Conservation (phyloP, 2,888 invertebrate genomes). For the Meteorus colon region DNA sequence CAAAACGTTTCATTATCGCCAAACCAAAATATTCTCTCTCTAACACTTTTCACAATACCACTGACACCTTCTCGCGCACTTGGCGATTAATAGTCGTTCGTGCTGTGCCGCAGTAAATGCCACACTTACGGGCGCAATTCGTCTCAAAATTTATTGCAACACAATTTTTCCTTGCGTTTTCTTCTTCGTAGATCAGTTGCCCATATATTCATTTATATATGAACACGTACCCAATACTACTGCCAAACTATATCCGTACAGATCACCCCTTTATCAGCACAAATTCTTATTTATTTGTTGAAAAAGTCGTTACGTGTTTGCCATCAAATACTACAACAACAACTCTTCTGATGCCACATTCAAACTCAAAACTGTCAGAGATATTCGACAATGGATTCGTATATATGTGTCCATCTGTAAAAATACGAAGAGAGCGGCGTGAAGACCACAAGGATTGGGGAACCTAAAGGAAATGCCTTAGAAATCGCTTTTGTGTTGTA, state of each 20-base stretch:
- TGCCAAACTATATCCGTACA: background rate
- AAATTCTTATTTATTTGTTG: slow-evolving; percentile 14
- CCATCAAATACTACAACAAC: slow-evolving; percentile 50
- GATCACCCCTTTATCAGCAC: background rate
- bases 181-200: background rate
- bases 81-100: slow-evolving; percentile 63
- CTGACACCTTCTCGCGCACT: slow-evolving; percentile 34
- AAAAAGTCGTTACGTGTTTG: background rate
- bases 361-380: too few relatives aligned
- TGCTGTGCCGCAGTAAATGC: slow-evolving; percentile 61
- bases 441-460: too few relatives aligned
- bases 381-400: too few relatives aligned
- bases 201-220: slow-evolving; percentile 37
- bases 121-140: slow-evolving; percentile 44
- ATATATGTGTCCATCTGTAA: too few relatives aligned
- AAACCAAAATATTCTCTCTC: slow-evolving; percentile 37
- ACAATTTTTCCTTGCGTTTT: slow-evolving; percentile 33
- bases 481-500: too few relatives aligned
- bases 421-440: too few relatives aligned
- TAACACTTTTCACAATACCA: background rate
- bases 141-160: slow-evolving; percentile 65
- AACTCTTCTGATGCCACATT: background rate
- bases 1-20: slow-evolving; percentile 65
- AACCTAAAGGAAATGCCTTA: too few relatives aligned
- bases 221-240: too few relatives aligned